A percentile compares a stretch with the other conserved stretches of the same genome.
phyloP scores from a whole-genome alignment of 2,888 invertebrate species.

The Emmelina monodactyla region DNA sequence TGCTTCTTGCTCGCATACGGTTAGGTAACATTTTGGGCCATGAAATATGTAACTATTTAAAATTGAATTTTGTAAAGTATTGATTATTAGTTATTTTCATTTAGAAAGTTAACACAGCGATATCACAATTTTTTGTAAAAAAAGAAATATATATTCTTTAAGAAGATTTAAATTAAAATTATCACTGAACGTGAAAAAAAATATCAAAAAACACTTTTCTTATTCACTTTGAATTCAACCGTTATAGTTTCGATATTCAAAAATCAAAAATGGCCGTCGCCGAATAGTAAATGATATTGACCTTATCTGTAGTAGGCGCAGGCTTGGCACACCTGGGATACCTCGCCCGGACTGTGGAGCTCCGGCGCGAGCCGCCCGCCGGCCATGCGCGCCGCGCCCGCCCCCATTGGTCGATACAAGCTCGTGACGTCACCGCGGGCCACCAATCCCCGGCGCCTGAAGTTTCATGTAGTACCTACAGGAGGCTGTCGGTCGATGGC shows the following conservation, averaged over 20 bases:
- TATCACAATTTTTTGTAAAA: neutral
- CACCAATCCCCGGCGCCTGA: slow-evolving; percentile 43
- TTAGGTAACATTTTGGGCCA: slow-evolving; percentile 9
- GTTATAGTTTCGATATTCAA: slow-evolving; percentile 17
- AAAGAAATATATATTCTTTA: neutral
- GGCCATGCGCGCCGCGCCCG: slow-evolving; percentile 39
- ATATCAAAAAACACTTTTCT: slow-evolving; percentile 1
- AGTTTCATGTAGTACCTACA: slow-evolving; percentile 61
- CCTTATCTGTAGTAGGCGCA: slow-evolving; percentile 41
- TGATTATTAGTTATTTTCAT: too few relatives aligned
- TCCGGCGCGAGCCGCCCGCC: slow-evolving; percentile 30
- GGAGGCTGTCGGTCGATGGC: slow-evolving; percentile 40
- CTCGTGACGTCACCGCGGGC: slow-evolving; percentile 45
- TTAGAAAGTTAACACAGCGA: too few relatives aligned
- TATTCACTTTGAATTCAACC: slow-evolving; percentile 7
- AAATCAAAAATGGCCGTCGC: slow-evolving; percentile 26
- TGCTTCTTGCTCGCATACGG: slow-evolving; percentile 21
- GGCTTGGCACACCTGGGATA: slow-evolving; percentile 57
- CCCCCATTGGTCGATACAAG: slow-evolving; percentile 37
- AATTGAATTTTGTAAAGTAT: too few relatives aligned
- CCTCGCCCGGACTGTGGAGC: slow-evolving; percentile 52
- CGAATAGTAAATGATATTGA: slow-evolving; percentile 31
- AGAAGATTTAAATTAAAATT: neutral
- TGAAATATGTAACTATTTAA: slow-evolving; percentile 21
- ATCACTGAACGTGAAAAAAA: slow-evolving; percentile 1